These are phyloP conservation scores for Acipenser oxyrinchus DNA, from an alignment of 2,797 vertebrate species.

Conservation along the genomic window DNA sequence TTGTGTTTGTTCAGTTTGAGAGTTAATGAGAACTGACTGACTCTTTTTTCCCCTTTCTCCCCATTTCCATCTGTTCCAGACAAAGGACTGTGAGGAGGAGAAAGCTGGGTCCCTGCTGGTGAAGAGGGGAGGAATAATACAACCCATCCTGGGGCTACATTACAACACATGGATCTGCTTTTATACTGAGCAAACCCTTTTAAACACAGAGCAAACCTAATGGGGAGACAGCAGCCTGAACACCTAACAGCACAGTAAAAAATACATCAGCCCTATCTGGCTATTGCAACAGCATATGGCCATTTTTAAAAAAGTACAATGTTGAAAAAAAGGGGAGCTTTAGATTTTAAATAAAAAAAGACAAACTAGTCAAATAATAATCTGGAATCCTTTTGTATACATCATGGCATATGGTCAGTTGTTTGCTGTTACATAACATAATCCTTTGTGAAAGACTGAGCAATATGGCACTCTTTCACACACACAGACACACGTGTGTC, in stretches of 20 bases:
- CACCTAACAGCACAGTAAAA: background rate
- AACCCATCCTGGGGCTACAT: slow-evolving; percentile 9
- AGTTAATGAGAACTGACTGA: slow-evolving; percentile 76
- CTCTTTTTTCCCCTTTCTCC: slow-evolving; percentile 52
- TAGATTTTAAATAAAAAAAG: slow-evolving; percentile 36
- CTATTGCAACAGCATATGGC: slow-evolving; percentile 52
- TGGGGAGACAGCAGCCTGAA: background rate
- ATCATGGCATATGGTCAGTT: slow-evolving; percentile 69
- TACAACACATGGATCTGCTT: slow-evolving; percentile 16
- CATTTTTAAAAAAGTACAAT: slow-evolving; percentile 42
- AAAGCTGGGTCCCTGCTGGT: slow-evolving; percentile 68
- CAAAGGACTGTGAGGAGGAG: slow-evolving; percentile 68
- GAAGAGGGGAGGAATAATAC: slow-evolving; percentile 67
- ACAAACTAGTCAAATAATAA: slow-evolving; percentile 46
- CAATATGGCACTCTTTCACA: slow-evolving; percentile 32
- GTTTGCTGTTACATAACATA: slow-evolving; percentile 65
- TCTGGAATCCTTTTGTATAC: slow-evolving; percentile 52
- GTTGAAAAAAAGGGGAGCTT: slow-evolving; percentile 35
- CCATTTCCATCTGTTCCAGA: slow-evolving; percentile 75
- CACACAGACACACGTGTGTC: slow-evolving; percentile 18
- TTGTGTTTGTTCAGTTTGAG: slow-evolving; percentile 58
- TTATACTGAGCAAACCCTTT: slow-evolving; percentile 6
- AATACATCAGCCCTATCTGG: slow-evolving; percentile 23
- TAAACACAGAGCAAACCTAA: background rate
- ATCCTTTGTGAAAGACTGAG: slow-evolving; percentile 45